phyloP scores from a whole-genome alignment of 2,113 vertebrate species.

The Zeus faber region DNA sequence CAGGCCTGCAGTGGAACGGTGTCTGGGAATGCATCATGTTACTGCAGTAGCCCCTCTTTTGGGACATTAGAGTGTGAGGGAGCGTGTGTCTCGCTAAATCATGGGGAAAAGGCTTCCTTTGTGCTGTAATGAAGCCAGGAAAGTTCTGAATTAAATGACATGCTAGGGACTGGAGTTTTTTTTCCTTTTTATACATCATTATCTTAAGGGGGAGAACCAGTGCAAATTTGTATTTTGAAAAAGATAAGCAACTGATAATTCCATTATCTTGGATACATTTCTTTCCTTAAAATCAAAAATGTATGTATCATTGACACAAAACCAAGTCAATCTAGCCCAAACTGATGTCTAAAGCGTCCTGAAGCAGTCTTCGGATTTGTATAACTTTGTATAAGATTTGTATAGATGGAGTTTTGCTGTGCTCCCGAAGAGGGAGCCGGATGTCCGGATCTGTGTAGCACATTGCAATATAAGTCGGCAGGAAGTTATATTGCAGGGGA shows the following conservation, averaged over 20 bases:
- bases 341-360: neutral
- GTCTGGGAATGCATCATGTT: constrained; percentile 60
- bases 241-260: neutral
- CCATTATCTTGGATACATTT: neutral
- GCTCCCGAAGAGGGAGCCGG: neutral
- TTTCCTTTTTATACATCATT: neutral
- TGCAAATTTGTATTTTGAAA: neutral
- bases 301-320: no score
- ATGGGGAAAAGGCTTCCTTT: constrained; percentile 31
- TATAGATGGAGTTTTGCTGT: neutral
- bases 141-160: constrained; percentile 15
- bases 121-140: constrained; percentile 5
- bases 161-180: neutral
- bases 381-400: no score
- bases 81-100: constrained; percentile 38
- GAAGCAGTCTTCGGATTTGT: neutral
- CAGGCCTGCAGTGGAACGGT: constrained; percentile 51
- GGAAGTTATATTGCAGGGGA: constrained; percentile 19
- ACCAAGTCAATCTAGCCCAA: neutral
- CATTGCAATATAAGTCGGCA: neutral
- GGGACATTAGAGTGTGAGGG: constrained; percentile 54
- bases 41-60: constrained; percentile 48
- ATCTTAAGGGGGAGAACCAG: neutral
- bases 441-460: neutral
- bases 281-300: neutral